These are phyloP conservation scores for Rachycentron canadum DNA, from an alignment of 2,797 vertebrate species.

Conservation along the genomic window DNA sequence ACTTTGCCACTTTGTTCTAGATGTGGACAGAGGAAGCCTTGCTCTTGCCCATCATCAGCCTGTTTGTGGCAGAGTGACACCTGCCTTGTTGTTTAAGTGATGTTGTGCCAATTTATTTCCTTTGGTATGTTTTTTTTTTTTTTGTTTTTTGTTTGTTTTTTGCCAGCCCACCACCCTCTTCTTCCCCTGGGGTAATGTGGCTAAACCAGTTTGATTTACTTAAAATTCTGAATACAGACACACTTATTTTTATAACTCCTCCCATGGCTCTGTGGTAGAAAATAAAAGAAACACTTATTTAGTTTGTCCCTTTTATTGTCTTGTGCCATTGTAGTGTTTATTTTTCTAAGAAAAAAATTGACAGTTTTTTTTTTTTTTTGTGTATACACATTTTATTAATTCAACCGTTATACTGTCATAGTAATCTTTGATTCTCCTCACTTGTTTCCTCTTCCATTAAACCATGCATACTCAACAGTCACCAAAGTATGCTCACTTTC, in stretches of 20 bases:
- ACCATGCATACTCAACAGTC: conserved; percentile 39
- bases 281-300: conserved; percentile 63
- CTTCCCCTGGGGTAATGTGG: conserved; percentile 51
- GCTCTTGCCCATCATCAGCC: conserved; percentile 65
- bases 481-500: conserved; percentile 33
- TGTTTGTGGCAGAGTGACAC: conserved; percentile 74
- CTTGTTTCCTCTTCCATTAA: conserved; percentile 43
- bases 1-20: conserved; percentile 77
- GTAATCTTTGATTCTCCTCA: conserved; percentile 53
- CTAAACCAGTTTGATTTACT: conserved; percentile 67
- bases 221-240: conserved; percentile 69
- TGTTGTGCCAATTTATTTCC: conserved; percentile 80
- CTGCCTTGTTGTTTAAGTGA: conserved; percentile 81
- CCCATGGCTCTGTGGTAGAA: conserved; percentile 66
- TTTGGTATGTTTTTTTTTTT: conserved; percentile 8
- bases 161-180: conserved; percentile 51
- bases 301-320: conserved; percentile 65
- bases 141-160: conserved; percentile 38
- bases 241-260: conserved; percentile 75
- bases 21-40: conserved; percentile 75
- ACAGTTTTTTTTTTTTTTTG: conserved; percentile 49
- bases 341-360: conserved; percentile 71
- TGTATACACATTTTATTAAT: conserved; percentile 58
- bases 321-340: conserved; percentile 80
- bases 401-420: conserved; percentile 67